phyloP scores from a whole-genome alignment of 2,113 vertebrate species.

The Okapia johnstoni region DNA sequence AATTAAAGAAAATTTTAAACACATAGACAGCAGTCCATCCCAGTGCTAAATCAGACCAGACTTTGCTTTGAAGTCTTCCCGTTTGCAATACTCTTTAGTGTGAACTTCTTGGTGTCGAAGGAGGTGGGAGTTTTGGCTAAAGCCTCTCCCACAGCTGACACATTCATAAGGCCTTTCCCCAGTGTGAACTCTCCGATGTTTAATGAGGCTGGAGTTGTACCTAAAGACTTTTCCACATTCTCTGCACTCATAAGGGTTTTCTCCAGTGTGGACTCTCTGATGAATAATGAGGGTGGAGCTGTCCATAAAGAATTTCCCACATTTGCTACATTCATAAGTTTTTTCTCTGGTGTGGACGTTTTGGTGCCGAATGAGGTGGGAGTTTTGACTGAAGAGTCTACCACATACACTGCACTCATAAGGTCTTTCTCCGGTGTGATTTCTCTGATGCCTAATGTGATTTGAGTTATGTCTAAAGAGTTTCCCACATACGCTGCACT shows the following conservation, averaged over 20 bases:
- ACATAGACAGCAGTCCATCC: neutral
- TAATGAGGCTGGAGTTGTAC: neutral
- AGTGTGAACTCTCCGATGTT: neutral
- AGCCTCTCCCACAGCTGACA: neutral
- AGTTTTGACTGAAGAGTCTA: neutral
- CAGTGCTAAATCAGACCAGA: neutral
- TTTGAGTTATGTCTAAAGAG: neutral
- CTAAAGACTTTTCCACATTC: neutral
- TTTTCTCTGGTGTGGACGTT: neutral
- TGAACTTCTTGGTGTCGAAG: neutral
- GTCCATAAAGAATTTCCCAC: neutral
- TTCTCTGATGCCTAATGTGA: constrained; percentile 23
- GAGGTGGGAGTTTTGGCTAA: neutral
- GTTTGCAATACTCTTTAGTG: neutral
- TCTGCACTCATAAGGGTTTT: neutral
- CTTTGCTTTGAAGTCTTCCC: neutral
- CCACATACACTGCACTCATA: neutral
- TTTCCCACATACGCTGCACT: constrained; percentile 5
- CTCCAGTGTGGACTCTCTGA: neutral
- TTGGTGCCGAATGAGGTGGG: neutral
- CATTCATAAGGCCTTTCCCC: neutral
- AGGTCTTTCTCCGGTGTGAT: constrained; percentile 15
- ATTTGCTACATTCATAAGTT: neutral
- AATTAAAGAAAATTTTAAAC: neutral
- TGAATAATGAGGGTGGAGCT: neutral